These are phyloP conservation scores for Alexandromys fortis DNA, from an alignment of 2,113 vertebrate genomes.

Conservation along the genomic window DNA sequence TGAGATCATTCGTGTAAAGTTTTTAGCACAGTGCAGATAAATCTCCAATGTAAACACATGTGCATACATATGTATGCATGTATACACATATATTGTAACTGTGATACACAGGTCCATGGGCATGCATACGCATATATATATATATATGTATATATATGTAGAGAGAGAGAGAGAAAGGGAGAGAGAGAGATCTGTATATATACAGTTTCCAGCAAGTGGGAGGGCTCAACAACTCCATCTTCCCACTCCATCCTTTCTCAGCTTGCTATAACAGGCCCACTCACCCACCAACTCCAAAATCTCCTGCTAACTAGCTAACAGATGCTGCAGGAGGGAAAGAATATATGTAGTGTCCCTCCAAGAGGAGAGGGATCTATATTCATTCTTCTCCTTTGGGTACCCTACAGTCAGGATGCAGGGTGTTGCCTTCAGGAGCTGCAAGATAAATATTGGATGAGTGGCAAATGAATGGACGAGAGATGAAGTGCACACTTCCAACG, in stretches of 20 bases:
- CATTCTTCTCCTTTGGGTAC: neutral
- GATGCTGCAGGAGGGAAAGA: neutral
- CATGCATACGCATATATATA: neutral
- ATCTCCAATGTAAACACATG: neutral
- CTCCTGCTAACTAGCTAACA: neutral
- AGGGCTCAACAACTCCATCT: no score
- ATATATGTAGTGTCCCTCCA: neutral
- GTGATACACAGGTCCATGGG: neutral
- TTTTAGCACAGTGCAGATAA: neutral
- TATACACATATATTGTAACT: neutral
- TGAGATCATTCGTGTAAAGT: neutral
- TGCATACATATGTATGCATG: neutral
- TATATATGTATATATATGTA: no score
- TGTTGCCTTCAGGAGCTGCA: neutral
- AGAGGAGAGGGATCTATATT: neutral
- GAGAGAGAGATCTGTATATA: fast-evolving
- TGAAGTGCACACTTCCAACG: neutral
- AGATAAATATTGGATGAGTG: neutral
- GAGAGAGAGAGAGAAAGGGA: no score
- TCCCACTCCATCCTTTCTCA: neutral
- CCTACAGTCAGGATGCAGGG: neutral
- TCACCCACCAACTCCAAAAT: neutral
- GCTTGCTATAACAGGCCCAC: neutral
- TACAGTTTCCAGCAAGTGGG: neutral
- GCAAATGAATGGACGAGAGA: fast-evolving